phyloP scores from a whole-genome alignment of 2,888 invertebrate genomes.

The Amaurobius ferox region DNA sequence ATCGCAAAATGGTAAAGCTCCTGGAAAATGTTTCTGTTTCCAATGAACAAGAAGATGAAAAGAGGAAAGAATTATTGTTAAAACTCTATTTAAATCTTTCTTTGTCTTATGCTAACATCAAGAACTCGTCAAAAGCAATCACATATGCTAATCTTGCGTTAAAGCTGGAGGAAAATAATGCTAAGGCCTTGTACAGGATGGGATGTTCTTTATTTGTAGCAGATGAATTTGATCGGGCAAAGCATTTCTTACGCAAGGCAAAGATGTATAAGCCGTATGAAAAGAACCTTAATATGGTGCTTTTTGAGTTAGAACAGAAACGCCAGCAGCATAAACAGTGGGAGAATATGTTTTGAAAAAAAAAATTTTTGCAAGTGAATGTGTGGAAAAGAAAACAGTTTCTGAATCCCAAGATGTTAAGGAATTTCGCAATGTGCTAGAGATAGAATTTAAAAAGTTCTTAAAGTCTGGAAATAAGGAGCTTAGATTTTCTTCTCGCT shows the following conservation, averaged over 20 bases:
- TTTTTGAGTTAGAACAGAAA: constrained; percentile 59
- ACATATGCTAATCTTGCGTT: constrained; percentile 81
- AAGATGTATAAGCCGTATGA: constrained; percentile 71
- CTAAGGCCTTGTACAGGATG: constrained; percentile 76
- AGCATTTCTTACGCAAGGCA: constrained; percentile 74
- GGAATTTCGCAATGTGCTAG: constrained; percentile 26
- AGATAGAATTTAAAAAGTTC: constrained; percentile 25
- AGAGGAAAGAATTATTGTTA: constrained; percentile 82
- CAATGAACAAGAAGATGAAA: constrained; percentile 83
- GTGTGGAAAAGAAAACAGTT: not conserved
- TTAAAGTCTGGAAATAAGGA: constrained; percentile 34
- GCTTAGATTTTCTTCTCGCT: constrained; percentile 26
- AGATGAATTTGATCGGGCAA: constrained; percentile 75
- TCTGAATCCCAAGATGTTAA: not conserved
- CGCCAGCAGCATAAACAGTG: constrained; percentile 30
- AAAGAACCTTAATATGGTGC: constrained; percentile 25
- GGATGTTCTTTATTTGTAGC: constrained; percentile 75
- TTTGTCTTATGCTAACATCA: constrained; percentile 83
- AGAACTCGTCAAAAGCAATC: constrained; percentile 83
- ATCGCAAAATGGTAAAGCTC: constrained; percentile 82
- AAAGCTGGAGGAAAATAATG: constrained; percentile 77
- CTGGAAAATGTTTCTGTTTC: constrained; percentile 83
- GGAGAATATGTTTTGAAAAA: constrained; percentile 45
- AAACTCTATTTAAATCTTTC: constrained; percentile 86
- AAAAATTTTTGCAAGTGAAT: constrained; percentile 2